Evolutionary conservation across 2,797 vertebrate genomes (phyloP).

Genomic region (Chrysocyon brachyurus): DNA sequence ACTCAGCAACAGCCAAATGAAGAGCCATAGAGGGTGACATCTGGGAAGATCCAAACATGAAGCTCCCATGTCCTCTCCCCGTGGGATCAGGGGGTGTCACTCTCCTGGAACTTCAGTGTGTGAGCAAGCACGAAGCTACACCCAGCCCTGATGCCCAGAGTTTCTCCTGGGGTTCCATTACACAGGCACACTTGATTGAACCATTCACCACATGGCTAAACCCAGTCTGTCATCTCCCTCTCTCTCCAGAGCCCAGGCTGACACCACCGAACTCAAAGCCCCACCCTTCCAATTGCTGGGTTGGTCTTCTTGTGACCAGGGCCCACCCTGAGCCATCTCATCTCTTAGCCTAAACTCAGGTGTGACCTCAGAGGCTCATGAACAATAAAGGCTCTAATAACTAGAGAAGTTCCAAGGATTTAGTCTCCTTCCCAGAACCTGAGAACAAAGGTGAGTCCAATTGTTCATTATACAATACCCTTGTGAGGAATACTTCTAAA

Average conservation of each 20-base stretch:
- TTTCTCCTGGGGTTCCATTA: accelerated
- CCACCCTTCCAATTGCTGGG: too few species aligned
- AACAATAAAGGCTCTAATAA: not conserved
- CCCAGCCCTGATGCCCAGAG: accelerated
- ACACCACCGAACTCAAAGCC: accelerated
- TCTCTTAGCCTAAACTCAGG: not conserved
- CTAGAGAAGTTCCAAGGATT: not conserved
- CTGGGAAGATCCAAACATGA: accelerated
- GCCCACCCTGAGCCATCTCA: too few species aligned
- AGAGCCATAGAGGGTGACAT: not conserved
- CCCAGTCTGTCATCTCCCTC: accelerated
- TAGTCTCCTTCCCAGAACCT: not conserved
- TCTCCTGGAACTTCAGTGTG: accelerated
- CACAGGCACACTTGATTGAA: accelerated
- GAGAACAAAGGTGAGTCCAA: not conserved
- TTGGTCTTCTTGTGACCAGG: not conserved
- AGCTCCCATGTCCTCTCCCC: accelerated
- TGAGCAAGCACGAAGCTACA: accelerated
- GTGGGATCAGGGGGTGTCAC: accelerated
- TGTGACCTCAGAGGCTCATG: not conserved
- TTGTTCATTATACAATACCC: too few species aligned
- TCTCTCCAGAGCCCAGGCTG: not conserved
- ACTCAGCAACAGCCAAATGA: accelerated
- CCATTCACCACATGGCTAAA: too few species aligned
- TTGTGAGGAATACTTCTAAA: not conserved